Percentiles rank a stretch among this genome's conserved stretches.
These are phyloP conservation scores for Drosophila varians DNA, from an alignment of 1,140 invertebrate genomes.

Conservation along the genomic window DNA sequence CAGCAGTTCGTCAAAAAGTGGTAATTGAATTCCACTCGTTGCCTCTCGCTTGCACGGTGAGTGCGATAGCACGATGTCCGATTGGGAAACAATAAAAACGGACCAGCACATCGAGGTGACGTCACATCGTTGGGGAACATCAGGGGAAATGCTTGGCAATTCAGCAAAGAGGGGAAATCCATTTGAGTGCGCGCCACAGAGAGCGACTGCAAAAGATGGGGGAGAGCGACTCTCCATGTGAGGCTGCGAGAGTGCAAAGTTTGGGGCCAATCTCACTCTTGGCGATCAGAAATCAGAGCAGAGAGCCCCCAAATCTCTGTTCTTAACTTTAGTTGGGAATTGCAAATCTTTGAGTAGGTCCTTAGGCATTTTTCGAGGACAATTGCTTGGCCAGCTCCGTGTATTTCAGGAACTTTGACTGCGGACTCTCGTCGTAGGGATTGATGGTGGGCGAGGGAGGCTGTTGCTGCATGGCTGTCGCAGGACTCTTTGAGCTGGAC, in stretches of 20 bases:
- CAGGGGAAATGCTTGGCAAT: constrained; percentile 43
- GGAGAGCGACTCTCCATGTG: constrained; percentile 2
- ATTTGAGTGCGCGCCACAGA: constrained; percentile 11
- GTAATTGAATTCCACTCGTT: constrained; percentile 69
- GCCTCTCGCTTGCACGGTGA: constrained; percentile 38
- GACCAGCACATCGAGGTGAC: constrained; percentile 47
- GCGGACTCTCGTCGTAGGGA: constrained; percentile 94
- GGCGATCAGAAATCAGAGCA: constrained; percentile 55
- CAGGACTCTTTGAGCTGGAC: constrained; percentile 67
- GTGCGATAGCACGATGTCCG: constrained; percentile 53
- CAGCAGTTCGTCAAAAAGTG: constrained; percentile 82
- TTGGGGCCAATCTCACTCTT: constrained; percentile 6
- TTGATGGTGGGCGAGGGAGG: constrained; percentile 84
- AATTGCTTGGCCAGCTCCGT: constrained; percentile 97
- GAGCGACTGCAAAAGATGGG: constrained; percentile 13
- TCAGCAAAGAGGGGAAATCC: constrained; percentile 72
- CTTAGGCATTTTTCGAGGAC: constrained; percentile 96
- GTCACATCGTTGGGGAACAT: constrained; percentile 31
- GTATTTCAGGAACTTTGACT: constrained; percentile 98
- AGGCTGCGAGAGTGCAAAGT: background rate
- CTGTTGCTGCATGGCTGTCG: constrained; percentile 39
- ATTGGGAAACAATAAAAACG: constrained; percentile 69
- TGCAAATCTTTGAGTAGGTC: background rate
- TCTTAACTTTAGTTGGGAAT: background rate
- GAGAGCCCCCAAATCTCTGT: constrained; percentile 1